These are phyloP conservation scores for Balaeniceps rex DNA, from an alignment of 2,113 vertebrate species.

Conservation along the genomic window DNA sequence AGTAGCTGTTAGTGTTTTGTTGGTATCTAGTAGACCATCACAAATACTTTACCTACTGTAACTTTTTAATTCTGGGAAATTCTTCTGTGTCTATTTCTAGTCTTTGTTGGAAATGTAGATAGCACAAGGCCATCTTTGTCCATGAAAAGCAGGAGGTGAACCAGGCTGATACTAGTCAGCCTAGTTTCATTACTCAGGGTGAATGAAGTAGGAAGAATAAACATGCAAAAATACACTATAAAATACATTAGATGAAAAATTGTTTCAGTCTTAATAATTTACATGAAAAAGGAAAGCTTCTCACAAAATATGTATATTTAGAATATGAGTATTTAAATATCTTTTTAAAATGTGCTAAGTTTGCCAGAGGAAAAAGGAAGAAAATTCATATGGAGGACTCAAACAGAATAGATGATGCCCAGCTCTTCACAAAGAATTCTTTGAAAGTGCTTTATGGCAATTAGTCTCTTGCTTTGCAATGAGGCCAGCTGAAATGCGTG, in stretches of 20 bases:
- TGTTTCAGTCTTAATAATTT: neutral
- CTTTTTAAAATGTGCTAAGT: neutral
- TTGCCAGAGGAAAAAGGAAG: neutral
- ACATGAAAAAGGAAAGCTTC: neutral
- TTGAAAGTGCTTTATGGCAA: neutral
- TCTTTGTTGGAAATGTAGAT: neutral
- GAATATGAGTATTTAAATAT: neutral
- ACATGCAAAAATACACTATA: neutral
- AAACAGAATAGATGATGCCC: neutral
- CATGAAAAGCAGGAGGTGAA: neutral
- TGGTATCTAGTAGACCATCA: neutral
- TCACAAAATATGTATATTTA: neutral
- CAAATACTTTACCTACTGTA: neutral
- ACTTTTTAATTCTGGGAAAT: neutral
- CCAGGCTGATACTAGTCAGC: neutral
- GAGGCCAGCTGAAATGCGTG: neutral
- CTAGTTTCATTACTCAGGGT: neutral
- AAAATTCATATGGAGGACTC: neutral
- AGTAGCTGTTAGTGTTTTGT: neutral
- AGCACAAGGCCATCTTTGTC: neutral
- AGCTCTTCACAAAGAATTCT: neutral
- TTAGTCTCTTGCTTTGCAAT: neutral
- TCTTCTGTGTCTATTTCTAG: neutral
- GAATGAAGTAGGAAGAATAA: neutral
- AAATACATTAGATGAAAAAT: neutral